Evolutionary conservation across 1,140 invertebrate genomes (phyloP), one percentile per base, ranked within the genome.

Genomic region (Drosophila teissieri): DNA sequence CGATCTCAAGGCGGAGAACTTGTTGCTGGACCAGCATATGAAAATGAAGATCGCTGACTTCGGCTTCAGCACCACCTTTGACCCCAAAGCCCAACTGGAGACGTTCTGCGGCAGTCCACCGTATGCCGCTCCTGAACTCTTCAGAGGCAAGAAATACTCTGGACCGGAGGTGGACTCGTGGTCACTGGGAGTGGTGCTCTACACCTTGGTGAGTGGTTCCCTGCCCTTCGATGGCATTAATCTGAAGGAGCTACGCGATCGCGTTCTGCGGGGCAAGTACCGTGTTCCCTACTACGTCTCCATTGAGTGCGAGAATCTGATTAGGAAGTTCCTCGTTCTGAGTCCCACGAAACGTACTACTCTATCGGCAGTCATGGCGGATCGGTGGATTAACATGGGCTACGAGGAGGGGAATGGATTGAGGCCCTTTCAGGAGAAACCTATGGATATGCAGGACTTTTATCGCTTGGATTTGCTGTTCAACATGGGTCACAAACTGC

Each of bases 1-100:
- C 93, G 95, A 95, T 92, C 94, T 95, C 75, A 96, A 98, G 95
- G 99, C 99, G 80, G 99, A 99, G 94, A 99, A 99, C 94, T 94
- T 99, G 84, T 93, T 99, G 76, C 94, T 99, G 89, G 99, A 99
- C 94, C 97, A 97, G 92, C 98, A 99, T 94, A 99, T 99, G 98
- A 99, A 99, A 93, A 99, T 99, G 80, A 99, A 99, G 95, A 99
- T 99, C 91, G 99, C 99, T 7, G 99, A 99, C 94, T 99, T 99
- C 94, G 99, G 99, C 51, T 99, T 99, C 94, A 99, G 98, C 91
- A 99, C 99, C 93, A 98, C 99, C 94, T 99, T 99, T 94, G 98
- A 97, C 52, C 97, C 97, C 14, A 98, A 99, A 56, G 98, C 97
- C 82, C 99, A 99, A 93, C 94, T 99, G 90, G 99, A 99, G 93